A percentile compares a stretch with the other conserved stretches of the same genome.
Evolutionary conservation across 2,888 invertebrate genomes (phyloP).

Genomic region (Sphaeridia pumilis): DNA sequence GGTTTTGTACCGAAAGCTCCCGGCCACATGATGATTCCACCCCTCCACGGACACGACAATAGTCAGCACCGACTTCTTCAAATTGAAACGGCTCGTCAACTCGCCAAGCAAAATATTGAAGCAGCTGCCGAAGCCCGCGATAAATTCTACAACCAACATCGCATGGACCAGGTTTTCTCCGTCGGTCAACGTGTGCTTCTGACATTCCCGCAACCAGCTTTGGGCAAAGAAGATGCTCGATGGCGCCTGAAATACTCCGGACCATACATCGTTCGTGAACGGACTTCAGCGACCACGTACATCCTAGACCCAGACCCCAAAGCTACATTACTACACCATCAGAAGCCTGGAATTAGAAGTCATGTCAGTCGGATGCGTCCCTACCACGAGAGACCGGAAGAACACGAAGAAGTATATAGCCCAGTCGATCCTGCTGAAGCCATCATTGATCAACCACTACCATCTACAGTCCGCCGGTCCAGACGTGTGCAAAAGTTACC

Average conservation of each 20-base stretch:
- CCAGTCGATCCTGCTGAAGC: background rate
- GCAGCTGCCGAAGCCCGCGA: background rate
- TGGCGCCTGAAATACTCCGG: background rate
- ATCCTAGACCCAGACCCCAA: background rate
- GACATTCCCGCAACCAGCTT: background rate
- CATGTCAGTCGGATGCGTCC: background rate
- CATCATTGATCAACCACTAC: background rate
- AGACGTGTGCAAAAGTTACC: background rate
- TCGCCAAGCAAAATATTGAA: background rate
- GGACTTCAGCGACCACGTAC: background rate
- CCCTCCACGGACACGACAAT: background rate
- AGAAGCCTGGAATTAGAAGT: background rate
- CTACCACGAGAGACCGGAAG: background rate
- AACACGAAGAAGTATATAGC: background rate
- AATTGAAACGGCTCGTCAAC: background rate
- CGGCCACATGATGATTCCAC: background rate
- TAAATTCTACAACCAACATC: background rate
- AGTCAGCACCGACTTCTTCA: no score
- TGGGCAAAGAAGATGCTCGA: background rate
- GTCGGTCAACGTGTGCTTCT: background rate
- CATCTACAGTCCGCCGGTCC: background rate
- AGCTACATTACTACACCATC: background rate
- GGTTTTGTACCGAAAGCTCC: background rate
- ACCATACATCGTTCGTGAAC: background rate
- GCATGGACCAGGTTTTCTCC: background rate